phyloP scores from a whole-genome alignment of 2,888 invertebrate species.

The Schrankia costaestrigalis region DNA sequence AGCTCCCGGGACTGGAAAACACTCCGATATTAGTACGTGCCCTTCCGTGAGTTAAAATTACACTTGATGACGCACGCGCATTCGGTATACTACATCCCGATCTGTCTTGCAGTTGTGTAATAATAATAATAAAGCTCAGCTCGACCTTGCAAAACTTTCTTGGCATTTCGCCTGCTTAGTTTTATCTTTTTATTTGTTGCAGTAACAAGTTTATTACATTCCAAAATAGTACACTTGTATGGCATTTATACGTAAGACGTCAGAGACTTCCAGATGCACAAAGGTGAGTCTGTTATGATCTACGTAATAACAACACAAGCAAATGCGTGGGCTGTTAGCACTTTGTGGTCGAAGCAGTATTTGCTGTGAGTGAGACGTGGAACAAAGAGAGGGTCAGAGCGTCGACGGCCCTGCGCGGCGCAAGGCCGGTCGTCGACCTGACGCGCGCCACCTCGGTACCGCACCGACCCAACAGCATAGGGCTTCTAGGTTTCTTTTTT shows the following conservation, averaged over 20 bases:
- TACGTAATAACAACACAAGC: conserved; percentile 30
- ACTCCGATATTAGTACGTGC: conserved; percentile 58
- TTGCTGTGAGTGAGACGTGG: conserved; percentile 44
- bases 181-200: conserved; percentile 29
- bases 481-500: conserved; percentile 49
- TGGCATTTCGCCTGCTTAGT: conserved; percentile 55
- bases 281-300: conserved; percentile 14
- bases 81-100: conserved; percentile 57
- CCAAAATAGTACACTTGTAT: conserved; percentile 9
- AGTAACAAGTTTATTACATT: conserved; percentile 20
- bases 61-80: conserved; percentile 68
- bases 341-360: conserved; percentile 34
- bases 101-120: conserved; percentile 74
- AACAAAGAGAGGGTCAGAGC: conserved; percentile 68
- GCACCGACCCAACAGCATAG: conserved; percentile 48
- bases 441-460: conserved; percentile 46
- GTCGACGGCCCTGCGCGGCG: conserved; percentile 63
- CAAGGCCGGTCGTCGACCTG: conserved; percentile 79
- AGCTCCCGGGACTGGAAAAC: conserved; percentile 54
- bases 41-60: conserved; percentile 77
- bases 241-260: too few species aligned
- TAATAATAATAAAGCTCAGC: conserved; percentile 65
- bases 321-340: conserved; percentile 41
- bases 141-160: conserved; percentile 73
- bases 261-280: too few species aligned